A percentile compares a stretch with the other conserved stretches of the same genome.
These are phyloP conservation scores for Zonitis immaculata DNA, from an alignment of 2,888 invertebrate species.

Conservation along the genomic window DNA sequence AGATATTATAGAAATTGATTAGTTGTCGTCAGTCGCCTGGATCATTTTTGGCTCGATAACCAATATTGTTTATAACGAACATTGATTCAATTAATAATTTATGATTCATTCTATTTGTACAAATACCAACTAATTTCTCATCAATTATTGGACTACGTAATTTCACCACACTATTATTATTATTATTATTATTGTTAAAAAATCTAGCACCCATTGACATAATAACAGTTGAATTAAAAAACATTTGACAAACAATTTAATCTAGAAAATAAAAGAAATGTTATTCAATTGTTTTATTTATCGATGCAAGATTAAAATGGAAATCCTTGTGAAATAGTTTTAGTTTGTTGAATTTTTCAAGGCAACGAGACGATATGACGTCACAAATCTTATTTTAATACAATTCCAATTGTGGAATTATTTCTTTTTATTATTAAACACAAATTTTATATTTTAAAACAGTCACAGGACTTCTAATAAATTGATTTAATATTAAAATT, in stretches of 20 bases:
- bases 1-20: no score
- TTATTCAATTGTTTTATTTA: no score
- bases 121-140: constrained; percentile 29
- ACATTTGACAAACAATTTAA: no score
- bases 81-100: constrained; percentile 23
- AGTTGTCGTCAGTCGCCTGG: constrained; percentile 57
- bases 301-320: no score
- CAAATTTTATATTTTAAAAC: no score
- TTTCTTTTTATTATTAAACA: not conserved
- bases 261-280: no score
- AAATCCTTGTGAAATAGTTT: no score
- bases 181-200: not conserved
- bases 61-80: constrained; percentile 42
- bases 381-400: no score
- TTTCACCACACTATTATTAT: not conserved
- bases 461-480: constrained; percentile 49
- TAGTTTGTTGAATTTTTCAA: no score
- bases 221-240: not conserved
- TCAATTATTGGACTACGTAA: not conserved
- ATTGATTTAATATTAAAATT: constrained; percentile 41
- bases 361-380: no score
- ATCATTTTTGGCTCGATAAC: constrained; percentile 49
- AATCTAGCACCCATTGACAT: not conserved
- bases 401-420: no score
- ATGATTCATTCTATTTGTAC: constrained; percentile 46